These are phyloP conservation scores for Anableps anableps DNA, from an alignment of 2,797 vertebrate genomes.

Conservation along the genomic window DNA sequence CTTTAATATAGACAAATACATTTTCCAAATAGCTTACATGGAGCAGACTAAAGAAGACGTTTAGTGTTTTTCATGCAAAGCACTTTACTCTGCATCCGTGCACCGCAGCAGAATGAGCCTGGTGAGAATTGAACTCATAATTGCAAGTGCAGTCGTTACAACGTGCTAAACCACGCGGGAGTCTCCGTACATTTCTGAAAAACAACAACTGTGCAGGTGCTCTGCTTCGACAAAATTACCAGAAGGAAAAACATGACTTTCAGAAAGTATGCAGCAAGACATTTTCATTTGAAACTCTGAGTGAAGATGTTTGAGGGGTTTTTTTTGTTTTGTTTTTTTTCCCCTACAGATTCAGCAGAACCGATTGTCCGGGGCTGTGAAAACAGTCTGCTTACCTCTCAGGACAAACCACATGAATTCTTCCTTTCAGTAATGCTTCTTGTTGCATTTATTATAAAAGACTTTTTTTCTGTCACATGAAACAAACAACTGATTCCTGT, in stretches of 20 bases:
- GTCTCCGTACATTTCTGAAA: slow-evolving; percentile 29
- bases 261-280: slow-evolving; percentile 12
- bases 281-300: slow-evolving; percentile 36
- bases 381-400: slow-evolving; percentile 17
- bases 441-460: slow-evolving; percentile 5
- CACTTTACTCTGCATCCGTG: slow-evolving; percentile 42
- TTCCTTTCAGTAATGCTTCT: background rate
- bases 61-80: slow-evolving; percentile 61
- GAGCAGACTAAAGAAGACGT: slow-evolving; percentile 29
- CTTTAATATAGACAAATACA: slow-evolving; percentile 6
- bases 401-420: background rate
- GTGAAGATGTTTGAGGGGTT: slow-evolving; percentile 6
- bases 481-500: slow-evolving; percentile 27
- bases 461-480: slow-evolving; percentile 20
- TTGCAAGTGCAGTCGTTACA: slow-evolving; percentile 68
- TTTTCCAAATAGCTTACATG: slow-evolving; percentile 26
- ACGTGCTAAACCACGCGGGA: slow-evolving; percentile 52
- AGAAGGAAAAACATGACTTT: slow-evolving; percentile 33
- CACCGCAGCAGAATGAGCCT: slow-evolving; percentile 55
- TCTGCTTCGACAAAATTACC: slow-evolving; percentile 13
- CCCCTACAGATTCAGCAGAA: slow-evolving; percentile 1
- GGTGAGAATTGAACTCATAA: slow-evolving; percentile 67
- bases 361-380: slow-evolving; percentile 17
- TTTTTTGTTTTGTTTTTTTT: slow-evolving; percentile 11
- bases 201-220: slow-evolving; percentile 61